Base-by-base conservation (phyloP, 2,888 invertebrate genomes). In the Protophormia terraenovae region DNA sequence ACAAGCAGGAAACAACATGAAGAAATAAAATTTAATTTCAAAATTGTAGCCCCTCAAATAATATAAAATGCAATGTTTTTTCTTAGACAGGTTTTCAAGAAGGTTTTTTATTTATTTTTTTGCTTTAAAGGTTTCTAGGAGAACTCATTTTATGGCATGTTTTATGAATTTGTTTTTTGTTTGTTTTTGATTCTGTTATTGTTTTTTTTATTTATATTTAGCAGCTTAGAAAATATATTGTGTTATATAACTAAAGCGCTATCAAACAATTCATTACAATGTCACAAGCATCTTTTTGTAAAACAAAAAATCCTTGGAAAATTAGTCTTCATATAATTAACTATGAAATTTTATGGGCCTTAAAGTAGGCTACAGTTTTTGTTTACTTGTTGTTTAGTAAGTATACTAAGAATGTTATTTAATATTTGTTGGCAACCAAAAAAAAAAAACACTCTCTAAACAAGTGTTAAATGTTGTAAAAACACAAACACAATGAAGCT, bases 251-350 rank as follows among this genome's bases (percentile, higher is more conserved):
- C 24, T 32, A 19, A 27, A 62, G n/a, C 27, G 12, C 71, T 29
- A 47, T 27, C 6, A 32, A 58, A 67, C 75, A 75, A 76, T 84
- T 79, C 41, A 58, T 79, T 66, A 80, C 58, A 76, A 80, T 84
- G 50, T 76, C 73, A 71, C 75, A 29, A 71, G 38, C 35, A 80
- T 73, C 5, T 71, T 58, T 29, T 32, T 38, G 27, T 19, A 10
- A 62, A 24, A 29, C n/a, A 6, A 50, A 27, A n/a, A 22, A 58
- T 75, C 22, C 41, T 76, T 76, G 60, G 22, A 72, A 84, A 81
- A 81, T 67, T 77, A 77, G 67, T 35, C 76, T 67, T 72, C 41
- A 67, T 12, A 67, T 73, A 81, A 84, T 81, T 77, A 84, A 77
- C 41, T 69, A 72, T 60, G 73, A 84, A 77, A 72, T 72, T 77